These are phyloP conservation scores for Trididemnum clinides DNA, from an alignment of 23 tunicate genomes.

Conservation along the genomic window DNA sequence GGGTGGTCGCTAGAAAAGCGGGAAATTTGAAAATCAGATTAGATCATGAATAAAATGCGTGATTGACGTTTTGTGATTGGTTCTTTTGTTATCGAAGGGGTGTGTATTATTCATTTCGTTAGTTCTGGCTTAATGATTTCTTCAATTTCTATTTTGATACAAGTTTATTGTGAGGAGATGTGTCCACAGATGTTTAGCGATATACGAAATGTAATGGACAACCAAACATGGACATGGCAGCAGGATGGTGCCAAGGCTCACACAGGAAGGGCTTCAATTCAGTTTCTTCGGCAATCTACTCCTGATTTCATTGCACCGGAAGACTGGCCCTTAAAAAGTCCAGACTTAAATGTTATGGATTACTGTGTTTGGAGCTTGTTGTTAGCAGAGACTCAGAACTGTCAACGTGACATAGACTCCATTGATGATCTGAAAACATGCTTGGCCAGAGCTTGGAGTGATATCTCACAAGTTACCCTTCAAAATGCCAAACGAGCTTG, in stretches of 20 bases:
- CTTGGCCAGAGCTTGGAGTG: slow-evolving; percentile 30
- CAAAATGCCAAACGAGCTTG: slow-evolving; percentile 32
- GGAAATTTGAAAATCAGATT: too few species aligned
- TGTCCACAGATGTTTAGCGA: slow-evolving; percentile 40
- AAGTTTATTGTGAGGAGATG: slow-evolving; percentile 41
- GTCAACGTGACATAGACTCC: slow-evolving; percentile 23
- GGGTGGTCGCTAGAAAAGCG: too few species aligned
- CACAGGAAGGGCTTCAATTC: slow-evolving; percentile 40
- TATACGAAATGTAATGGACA: slow-evolving; percentile 33
- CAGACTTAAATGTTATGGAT: slow-evolving; percentile 41
- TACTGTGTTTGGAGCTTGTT: slow-evolving; percentile 37
- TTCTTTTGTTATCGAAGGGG: too few species aligned
- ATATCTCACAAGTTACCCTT: slow-evolving; percentile 26
- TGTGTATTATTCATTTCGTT: too few species aligned
- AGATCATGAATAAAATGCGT: too few species aligned
- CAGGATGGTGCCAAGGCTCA: slow-evolving; percentile 32
- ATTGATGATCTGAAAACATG: slow-evolving; percentile 35
- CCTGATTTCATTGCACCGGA: slow-evolving; percentile 41
- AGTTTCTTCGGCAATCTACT: slow-evolving; percentile 38
- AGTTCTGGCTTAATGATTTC: too few species aligned
- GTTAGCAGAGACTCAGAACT: slow-evolving; percentile 34
- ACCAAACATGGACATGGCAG: slow-evolving; percentile 38
- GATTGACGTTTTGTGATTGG: too few species aligned
- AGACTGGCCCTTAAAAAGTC: slow-evolving; percentile 39
- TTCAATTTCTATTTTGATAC: too few species aligned